Evolutionary conservation across 2,888 invertebrate genomes (phyloP).

Genomic region (Perizoma affinitatum): DNA sequence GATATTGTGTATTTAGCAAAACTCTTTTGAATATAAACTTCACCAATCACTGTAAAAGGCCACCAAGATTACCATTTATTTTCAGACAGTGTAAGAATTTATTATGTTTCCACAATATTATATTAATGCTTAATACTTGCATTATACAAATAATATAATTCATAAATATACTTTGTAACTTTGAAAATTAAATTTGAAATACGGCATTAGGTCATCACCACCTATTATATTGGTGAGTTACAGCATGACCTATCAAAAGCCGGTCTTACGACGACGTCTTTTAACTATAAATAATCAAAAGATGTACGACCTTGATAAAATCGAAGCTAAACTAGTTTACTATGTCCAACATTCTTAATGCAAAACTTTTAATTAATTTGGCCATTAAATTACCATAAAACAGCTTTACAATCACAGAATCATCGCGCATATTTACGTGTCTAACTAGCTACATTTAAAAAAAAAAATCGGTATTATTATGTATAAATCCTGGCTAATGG

Average conservation of each 20-base stretch:
- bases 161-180: neutral
- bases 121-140: no score
- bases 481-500: no score
- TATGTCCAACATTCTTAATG: constrained; percentile 28
- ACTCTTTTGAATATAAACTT: neutral
- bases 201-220: constrained; percentile 60
- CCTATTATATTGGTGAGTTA: constrained; percentile 69
- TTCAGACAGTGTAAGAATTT: no score
- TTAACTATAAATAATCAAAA: constrained; percentile 45
- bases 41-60: constrained; percentile 5
- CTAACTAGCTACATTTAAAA: no score
- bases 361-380: constrained; percentile 36
- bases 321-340: constrained; percentile 53
- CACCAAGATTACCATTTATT: neutral
- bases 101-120: no score
- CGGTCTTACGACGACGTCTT: constrained; percentile 24
- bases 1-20: constrained; percentile 20
- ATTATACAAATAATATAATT: no score
- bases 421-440: no score
- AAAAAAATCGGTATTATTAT: no score
- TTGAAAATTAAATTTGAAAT: constrained; percentile 10
- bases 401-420: no score
- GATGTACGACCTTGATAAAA: constrained; percentile 52
- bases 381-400: constrained; percentile 14
- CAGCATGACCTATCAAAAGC: constrained; percentile 58